Percentiles rank a stretch among this genome's conserved stretches.
Evolutionary conservation across 2,113 vertebrate genomes (phyloP).

Genomic region (Oncorhynchus nerka): DNA sequence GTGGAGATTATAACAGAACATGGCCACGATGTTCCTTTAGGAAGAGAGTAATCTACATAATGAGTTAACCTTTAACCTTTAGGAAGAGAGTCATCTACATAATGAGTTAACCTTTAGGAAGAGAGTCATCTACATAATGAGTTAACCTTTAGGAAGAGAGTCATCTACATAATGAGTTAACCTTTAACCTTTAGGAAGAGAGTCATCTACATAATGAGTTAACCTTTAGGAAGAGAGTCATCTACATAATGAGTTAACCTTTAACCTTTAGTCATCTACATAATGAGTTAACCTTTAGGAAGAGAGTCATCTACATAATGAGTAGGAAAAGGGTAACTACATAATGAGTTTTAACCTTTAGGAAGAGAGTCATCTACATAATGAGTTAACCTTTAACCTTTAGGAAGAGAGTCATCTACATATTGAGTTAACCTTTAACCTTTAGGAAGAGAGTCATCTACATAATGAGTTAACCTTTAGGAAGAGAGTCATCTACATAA

Average conservation of each 20-base stretch:
- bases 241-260: background rate
- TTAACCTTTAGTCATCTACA: background rate
- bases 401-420: no score
- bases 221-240: no score
- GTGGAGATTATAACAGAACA: no score
- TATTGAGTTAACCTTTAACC: background rate
- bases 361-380: background rate
- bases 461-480: background rate
- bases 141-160: no score
- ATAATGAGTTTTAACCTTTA: background rate
- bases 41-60: background rate
- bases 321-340: background rate
- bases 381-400: background rate
- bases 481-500: no score
- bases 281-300: background rate
- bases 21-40: no score
- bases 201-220: background rate
- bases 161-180: no score
- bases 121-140: background rate
- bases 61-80: background rate
- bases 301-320: no score
- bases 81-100: no score
- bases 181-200: background rate
- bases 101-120: background rate
- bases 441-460: no score